phyloP scores from a whole-genome alignment of 1,140 invertebrate genomes.

The Lasioglossum baleicum region DNA sequence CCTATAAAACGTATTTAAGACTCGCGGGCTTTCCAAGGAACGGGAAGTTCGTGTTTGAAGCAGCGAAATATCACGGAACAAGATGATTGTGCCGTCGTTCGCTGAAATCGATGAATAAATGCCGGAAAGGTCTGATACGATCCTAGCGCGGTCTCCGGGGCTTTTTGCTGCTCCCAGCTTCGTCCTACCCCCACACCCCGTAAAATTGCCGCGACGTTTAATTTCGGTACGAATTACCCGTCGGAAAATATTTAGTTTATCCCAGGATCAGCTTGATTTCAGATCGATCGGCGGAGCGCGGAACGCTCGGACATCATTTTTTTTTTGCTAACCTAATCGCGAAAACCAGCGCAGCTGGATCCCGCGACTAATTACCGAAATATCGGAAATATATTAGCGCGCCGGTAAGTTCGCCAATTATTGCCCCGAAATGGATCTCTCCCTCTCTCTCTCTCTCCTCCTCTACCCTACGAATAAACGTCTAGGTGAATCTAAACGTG shows the following conservation, averaged over 20 bases:
- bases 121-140: not conserved
- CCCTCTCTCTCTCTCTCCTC: too few relatives aligned
- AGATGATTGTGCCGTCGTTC: conserved; percentile 7
- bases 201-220: too few relatives aligned
- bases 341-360: not conserved
- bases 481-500: too few relatives aligned
- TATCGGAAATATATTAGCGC: conserved; percentile 37
- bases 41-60: conserved; percentile 16
- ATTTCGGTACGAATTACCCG: too few relatives aligned
- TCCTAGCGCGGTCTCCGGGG: not conserved
- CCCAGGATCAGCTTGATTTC: not conserved
- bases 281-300: not conserved
- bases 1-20: conserved; percentile 37
- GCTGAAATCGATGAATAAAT: not conserved
- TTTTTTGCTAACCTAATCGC: not conserved
- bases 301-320: too few relatives aligned
- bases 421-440: not conserved
- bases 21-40: conserved; percentile 6
- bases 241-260: too few relatives aligned
- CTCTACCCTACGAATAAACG: too few relatives aligned
- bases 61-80: conserved; percentile 22
- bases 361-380: conserved; percentile 22
- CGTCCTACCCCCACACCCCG: too few relatives aligned
- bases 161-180: not conserved
- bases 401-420: not conserved